These are phyloP conservation scores for Eupithecia exiguata DNA, from an alignment of 2,888 invertebrate genomes.

Conservation along the genomic window DNA sequence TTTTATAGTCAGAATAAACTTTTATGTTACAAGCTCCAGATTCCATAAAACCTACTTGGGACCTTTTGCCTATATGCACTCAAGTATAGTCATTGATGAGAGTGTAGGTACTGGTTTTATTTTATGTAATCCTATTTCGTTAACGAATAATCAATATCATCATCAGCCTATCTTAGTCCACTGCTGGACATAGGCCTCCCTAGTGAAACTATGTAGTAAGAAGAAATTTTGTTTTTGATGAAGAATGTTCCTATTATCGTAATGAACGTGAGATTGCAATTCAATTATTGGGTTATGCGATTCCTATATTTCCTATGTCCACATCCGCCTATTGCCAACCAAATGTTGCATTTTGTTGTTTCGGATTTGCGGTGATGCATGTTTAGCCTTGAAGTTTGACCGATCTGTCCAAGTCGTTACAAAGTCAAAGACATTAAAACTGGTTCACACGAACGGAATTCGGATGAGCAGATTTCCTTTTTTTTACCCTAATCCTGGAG, in stretches of 20 bases:
- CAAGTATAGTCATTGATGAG: neutral
- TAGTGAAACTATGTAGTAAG: no score
- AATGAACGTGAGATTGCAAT: no score
- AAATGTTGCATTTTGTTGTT: conserved; percentile 3
- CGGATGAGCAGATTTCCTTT: conserved; percentile 6
- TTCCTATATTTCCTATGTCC: no score
- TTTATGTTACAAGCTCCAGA: conserved; percentile 6
- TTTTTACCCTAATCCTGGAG: neutral
- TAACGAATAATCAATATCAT: no score
- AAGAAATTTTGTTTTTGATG: no score
- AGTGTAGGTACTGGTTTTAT: no score
- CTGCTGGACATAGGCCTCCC: no score
- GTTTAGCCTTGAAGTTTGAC: conserved; percentile 10
- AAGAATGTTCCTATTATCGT: no score
- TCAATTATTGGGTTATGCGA: no score
- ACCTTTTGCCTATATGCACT: neutral
- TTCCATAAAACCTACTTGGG: neutral
- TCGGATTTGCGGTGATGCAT: conserved; percentile 2
- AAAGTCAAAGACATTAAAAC: conserved; percentile 17
- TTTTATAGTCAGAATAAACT: conserved; percentile 11
- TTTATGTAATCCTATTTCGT: no score
- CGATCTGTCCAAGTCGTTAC: neutral
- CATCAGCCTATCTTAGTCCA: no score
- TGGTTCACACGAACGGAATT: conserved; percentile 13
- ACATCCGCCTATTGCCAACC: neutral